Evolutionary conservation across 2,797 vertebrate genomes (phyloP).

Genomic region (Spinibarbus caldwelli): DNA sequence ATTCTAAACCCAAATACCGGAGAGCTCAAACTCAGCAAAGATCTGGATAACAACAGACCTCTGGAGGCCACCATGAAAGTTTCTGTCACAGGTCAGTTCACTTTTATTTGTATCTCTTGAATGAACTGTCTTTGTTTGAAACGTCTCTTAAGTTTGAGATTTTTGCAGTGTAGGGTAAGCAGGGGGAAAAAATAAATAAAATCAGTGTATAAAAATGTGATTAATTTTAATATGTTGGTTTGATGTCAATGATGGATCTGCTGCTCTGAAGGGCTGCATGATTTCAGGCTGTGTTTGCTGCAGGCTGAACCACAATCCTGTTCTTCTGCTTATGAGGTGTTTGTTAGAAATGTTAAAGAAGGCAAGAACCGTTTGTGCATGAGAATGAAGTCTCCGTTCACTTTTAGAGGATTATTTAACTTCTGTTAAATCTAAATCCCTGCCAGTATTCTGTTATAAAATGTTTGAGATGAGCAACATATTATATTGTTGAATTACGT

Average conservation of each 20-base stretch:
- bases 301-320: slow-evolving; percentile 72
- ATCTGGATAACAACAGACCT: slow-evolving; percentile 93
- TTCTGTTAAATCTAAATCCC: neutral
- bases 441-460: neutral
- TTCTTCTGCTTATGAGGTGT: slow-evolving; percentile 73
- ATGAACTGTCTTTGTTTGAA: neutral
- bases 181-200: neutral
- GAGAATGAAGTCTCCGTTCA: neutral
- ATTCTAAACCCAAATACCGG: slow-evolving; percentile 88
- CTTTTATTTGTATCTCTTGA: neutral
- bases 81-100: slow-evolving; percentile 89
- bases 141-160: neutral
- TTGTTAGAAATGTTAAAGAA: slow-evolving; percentile 55
- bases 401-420: slow-evolving; percentile 6
- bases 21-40: slow-evolving; percentile 90
- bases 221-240: neutral
- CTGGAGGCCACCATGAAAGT: slow-evolving; percentile 95
- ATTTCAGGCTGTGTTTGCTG: slow-evolving; percentile 60
- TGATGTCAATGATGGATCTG: neutral
- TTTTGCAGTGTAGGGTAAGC: neutral
- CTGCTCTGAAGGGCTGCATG: slow-evolving; percentile 13
- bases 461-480: neutral
- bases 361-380: slow-evolving; percentile 11
- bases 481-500: neutral
- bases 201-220: neutral